Percentiles rank a stretch among this genome's conserved stretches.
These are phyloP conservation scores for Siniperca undulata DNA, from an alignment of 2,797 vertebrate genomes.

Conservation along the genomic window DNA sequence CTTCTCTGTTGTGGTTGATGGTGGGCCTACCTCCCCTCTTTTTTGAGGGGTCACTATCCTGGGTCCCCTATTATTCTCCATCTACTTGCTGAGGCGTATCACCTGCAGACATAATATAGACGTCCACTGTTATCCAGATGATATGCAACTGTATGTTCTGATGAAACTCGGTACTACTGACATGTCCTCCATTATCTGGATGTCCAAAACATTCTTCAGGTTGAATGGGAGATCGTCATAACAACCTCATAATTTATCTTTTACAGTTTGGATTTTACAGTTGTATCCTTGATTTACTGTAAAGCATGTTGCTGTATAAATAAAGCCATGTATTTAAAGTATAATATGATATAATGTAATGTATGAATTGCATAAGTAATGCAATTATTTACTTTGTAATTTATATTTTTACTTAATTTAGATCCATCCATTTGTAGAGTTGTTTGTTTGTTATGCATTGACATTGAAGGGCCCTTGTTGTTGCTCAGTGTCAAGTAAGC, in stretches of 20 bases:
- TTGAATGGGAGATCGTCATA: not conserved
- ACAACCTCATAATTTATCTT: not conserved
- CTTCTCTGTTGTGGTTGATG: not conserved
- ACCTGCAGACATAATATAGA: not conserved
- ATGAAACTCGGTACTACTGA: not conserved
- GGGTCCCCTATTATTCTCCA: not conserved
- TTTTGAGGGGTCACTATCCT: not conserved
- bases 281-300: not conserved
- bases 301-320: not conserved
- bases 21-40: no score
- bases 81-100: not conserved
- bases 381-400: not conserved
- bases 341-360: no score
- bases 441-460: not conserved
- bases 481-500: not conserved
- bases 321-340: not conserved
- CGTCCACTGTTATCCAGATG: not conserved
- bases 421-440: not conserved
- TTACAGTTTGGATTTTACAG: not conserved
- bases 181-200: not conserved
- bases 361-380: not conserved
- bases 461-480: not conserved
- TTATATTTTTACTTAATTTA: not conserved
- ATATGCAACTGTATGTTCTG: not conserved
- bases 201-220: not conserved